Percentiles rank a stretch among this genome's conserved stretches.
Evolutionary conservation across 1,140 invertebrate genomes (phyloP).

Genomic region (Leptinotarsa defecta): DNA sequence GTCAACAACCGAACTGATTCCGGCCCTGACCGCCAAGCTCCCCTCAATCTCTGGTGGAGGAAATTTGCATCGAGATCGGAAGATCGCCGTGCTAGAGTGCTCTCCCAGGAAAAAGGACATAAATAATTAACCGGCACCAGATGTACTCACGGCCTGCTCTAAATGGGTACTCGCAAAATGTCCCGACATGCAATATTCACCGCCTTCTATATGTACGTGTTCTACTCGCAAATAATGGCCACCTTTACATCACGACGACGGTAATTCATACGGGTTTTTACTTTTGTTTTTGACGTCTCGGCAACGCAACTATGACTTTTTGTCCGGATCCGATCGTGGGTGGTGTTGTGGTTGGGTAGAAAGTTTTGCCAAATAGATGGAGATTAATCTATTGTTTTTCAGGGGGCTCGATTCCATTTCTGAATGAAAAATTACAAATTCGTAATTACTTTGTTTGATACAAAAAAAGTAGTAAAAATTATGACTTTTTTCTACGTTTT

Average conservation of each 20-base stretch:
- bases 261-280: constrained; percentile 6
- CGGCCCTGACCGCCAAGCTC: background rate
- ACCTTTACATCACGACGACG: background rate
- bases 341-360: background rate
- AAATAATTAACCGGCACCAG: constrained; percentile 8
- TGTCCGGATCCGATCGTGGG: background rate
- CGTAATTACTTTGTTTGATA: no score
- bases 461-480: no score
- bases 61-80: constrained; percentile 5
- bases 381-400: background rate
- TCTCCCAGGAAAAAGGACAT: constrained; percentile 2
- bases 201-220: background rate
- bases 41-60: background rate
- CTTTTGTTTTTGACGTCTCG: background rate
- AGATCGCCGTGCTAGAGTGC: background rate
- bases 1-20: background rate
- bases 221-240: constrained; percentile 5
- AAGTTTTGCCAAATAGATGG: background rate
- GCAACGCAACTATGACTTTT: background rate
- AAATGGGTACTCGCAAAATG: constrained; percentile 5
- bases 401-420: background rate
- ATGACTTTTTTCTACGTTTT: no score
- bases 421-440: background rate
- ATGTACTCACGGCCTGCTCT: constrained; percentile 7
- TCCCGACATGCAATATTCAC: constrained; percentile 4